Base-by-base conservation (phyloP, 1,140 invertebrate species). In the Drosophila auraria region DNA sequence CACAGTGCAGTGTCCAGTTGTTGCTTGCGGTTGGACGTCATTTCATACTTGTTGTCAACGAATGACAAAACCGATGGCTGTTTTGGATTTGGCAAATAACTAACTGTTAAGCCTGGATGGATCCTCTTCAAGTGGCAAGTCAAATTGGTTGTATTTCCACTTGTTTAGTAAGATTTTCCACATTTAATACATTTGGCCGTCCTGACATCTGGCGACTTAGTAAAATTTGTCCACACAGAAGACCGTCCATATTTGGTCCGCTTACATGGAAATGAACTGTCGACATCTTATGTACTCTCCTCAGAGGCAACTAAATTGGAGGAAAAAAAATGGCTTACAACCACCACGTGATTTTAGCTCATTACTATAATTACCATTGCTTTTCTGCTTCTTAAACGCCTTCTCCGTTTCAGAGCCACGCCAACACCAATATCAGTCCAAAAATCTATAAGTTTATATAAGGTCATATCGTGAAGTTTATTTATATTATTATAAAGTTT, bases 111-210 rank as follows among this genome's bases (percentile, higher is more conserved):
- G n/a, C 5, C 44, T 2, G 49, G 30, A 38, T 53, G 47, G 6
- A 62, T 47, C 44, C 27, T 15, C 33, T 56, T 64, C 2, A 64
- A 23, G 30, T 64, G 62, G 33, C 40, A 23, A 38, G 53, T 27
- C 53, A 66, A 45, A 17, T 66, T 66, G 11, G 47, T 60, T 17
- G 57, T 54, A 54, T 63, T 71, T 20, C 51, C 33, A 57, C 61
- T 58, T 49, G 69, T 65, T 64, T 65, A 38, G 9, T 72, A 72
- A 1, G 40, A 59, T 49, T 72, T 65, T 7, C 54, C 70, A 45
- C 63, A 73, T 51, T 58, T 73, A 9, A 58, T 56, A 9, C 47
- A 73, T 54, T 66, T 59, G 53, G 47, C 66, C 50, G 51, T 57
- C 62, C 9, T 57, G 51, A 27, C 17, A 57, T 57, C 25, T 45